Evolutionary conservation across 2,888 invertebrate species (phyloP).

Genomic region (Plebejus argus): DNA sequence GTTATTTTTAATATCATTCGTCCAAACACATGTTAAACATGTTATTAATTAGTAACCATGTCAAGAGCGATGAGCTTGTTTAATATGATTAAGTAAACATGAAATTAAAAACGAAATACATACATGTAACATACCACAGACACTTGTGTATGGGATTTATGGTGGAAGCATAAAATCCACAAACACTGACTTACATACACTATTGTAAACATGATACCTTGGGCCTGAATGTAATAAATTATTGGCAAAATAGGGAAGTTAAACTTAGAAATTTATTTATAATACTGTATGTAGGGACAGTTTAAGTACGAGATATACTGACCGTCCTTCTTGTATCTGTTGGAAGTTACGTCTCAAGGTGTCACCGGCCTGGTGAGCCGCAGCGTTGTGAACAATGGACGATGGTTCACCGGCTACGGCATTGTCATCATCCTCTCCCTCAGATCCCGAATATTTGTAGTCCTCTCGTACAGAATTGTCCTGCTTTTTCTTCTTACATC

Average conservation of each 20-base stretch:
- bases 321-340: slow-evolving; percentile 93
- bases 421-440: slow-evolving; percentile 97
- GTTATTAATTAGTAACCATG: slow-evolving; percentile 13
- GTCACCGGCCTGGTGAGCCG: slow-evolving; percentile 90
- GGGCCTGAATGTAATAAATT: background rate
- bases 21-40: slow-evolving; percentile 25
- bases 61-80: slow-evolving; percentile 5
- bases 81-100: slow-evolving; percentile 22
- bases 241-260: slow-evolving; percentile 1
- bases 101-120: slow-evolving; percentile 28
- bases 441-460: slow-evolving; percentile 95
- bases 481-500: slow-evolving; percentile 95
- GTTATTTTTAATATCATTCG: slow-evolving; percentile 32
- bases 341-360: slow-evolving; percentile 98
- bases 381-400: slow-evolving; percentile 93
- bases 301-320: slow-evolving; percentile 35
- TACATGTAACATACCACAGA: slow-evolving; percentile 16
- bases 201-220: slow-evolving; percentile 13
- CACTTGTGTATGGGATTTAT: slow-evolving; percentile 10
- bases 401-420: slow-evolving; percentile 96
- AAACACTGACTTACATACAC: slow-evolving; percentile 28
- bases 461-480: slow-evolving; percentile 89
- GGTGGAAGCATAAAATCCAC: slow-evolving; percentile 26
- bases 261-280: slow-evolving; percentile 19
- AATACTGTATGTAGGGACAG: slow-evolving; percentile 25